A percentile compares a stretch with the other conserved stretches of the same genome.
Evolutionary conservation across 1,140 invertebrate genomes (phyloP).

Genomic region (Bombus waltoni): DNA sequence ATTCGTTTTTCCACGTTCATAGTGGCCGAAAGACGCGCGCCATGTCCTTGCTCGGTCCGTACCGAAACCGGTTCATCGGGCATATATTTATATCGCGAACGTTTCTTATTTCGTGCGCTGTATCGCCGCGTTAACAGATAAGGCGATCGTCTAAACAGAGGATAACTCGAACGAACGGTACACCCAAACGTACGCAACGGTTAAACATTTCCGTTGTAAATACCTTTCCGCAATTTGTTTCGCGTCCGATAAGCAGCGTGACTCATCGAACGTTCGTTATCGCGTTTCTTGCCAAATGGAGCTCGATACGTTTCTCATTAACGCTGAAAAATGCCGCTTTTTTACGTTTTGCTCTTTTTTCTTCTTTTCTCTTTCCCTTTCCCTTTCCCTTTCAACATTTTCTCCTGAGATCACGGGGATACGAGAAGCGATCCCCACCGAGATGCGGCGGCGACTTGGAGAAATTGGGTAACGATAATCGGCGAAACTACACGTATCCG

Average conservation of each 20-base stretch:
- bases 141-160: conserved; percentile 8
- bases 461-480: neutral
- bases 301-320: conserved; percentile 21
- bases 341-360: neutral
- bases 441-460: neutral
- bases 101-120: neutral
- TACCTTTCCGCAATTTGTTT: conserved; percentile 32
- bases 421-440: neutral
- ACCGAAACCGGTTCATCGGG: conserved; percentile 22
- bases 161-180: neutral
- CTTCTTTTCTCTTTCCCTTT: neutral
- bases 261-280: conserved; percentile 30
- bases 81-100: conserved; percentile 2
- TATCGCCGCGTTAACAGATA: conserved; percentile 9
- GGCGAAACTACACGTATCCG: neutral
- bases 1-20: neutral
- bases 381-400: neutral
- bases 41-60: neutral
- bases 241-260: conserved; percentile 33
- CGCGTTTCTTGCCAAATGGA: neutral
- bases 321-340: neutral
- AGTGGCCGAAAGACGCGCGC: neutral
- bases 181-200: neutral
- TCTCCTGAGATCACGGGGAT: neutral
- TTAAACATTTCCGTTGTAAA: conserved; percentile 29